Evolutionary conservation across 2,888 invertebrate species (phyloP).

Genomic region (Yponomeuta evonymella): DNA sequence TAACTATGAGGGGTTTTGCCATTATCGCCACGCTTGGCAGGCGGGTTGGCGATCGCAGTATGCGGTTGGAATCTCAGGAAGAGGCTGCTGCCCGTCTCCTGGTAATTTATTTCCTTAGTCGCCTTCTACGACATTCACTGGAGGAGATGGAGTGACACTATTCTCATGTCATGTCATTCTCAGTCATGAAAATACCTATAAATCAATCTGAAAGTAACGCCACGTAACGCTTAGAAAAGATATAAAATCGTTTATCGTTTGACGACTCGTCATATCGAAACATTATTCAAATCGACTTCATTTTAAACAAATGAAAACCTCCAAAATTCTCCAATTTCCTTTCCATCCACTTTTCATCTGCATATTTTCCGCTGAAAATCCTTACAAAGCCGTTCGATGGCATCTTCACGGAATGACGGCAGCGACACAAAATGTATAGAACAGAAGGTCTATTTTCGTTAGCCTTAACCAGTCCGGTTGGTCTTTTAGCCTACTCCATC

Average conservation of each 20-base stretch:
- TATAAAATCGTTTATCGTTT: background rate
- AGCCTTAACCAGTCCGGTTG: background rate
- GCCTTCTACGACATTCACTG: too few species aligned
- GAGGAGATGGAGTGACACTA: too few species aligned
- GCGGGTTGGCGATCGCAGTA: too few species aligned
- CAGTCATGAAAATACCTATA: too few species aligned
- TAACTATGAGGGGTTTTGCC: too few species aligned
- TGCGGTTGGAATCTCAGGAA: too few species aligned
- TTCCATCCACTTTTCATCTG: background rate
- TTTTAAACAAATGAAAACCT: background rate
- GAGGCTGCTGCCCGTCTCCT: too few species aligned
- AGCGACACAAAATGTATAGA: background rate
- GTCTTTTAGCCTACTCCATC: too few species aligned
- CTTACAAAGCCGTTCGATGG: background rate
- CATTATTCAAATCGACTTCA: background rate
- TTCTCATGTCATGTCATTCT: too few species aligned
- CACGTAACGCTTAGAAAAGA: background rate
- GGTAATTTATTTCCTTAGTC: too few species aligned
- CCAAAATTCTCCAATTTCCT: background rate
- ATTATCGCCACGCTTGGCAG: too few species aligned
- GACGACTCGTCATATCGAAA: background rate
- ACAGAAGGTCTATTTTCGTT: background rate
- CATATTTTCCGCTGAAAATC: background rate
- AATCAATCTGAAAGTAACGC: too few species aligned
- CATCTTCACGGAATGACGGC: background rate